Evolutionary conservation across 2,113 vertebrate species (phyloP).

Genomic region (Lontra canadensis): DNA sequence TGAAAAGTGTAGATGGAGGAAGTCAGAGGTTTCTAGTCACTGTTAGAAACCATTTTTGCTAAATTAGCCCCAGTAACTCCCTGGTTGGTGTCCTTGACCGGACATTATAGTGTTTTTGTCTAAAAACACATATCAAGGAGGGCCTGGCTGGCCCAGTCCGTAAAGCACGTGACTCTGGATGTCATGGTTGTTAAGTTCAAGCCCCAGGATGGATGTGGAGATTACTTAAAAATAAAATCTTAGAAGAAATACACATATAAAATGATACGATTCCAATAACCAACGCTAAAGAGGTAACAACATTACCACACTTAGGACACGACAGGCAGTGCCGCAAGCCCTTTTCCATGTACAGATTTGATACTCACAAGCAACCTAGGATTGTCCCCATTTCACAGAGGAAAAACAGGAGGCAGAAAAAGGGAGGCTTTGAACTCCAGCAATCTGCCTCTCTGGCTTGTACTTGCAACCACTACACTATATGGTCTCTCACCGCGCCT

Average conservation of each 20-base stretch:
- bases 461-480: neutral
- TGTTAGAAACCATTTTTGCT: neutral
- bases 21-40: neutral
- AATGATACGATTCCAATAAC: neutral
- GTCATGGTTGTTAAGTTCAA: neutral
- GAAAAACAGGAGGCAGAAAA: neutral
- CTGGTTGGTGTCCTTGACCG: neutral
- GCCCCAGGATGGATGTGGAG: neutral
- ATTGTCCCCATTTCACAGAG: neutral
- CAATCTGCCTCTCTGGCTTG: neutral
- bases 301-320: neutral
- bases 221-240: neutral
- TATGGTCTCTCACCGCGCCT: neutral
- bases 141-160: neutral
- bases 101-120: neutral
- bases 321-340: neutral
- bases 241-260: neutral
- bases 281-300: neutral
- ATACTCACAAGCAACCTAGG: neutral
- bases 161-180: neutral
- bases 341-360: neutral
- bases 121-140: neutral
- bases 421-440: neutral
- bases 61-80: neutral
- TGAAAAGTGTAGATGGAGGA: neutral